These are phyloP conservation scores for Malaclemys terrapin DNA, from an alignment of 2,113 vertebrate genomes.

Conservation along the genomic window DNA sequence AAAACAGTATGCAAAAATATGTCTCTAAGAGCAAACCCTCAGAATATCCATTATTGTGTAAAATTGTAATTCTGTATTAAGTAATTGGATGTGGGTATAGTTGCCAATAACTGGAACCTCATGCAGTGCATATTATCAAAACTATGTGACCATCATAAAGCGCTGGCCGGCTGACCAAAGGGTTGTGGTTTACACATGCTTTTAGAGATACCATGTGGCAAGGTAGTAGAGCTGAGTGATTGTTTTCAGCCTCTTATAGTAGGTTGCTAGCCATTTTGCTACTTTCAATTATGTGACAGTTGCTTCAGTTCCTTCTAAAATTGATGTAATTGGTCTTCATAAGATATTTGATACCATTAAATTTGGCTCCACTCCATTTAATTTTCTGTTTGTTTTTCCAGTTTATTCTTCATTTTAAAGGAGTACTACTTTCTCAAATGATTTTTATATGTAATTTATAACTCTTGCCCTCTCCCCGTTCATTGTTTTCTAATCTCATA, in stretches of 20 bases:
- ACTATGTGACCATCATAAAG: conserved; percentile 29
- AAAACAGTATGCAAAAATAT: background rate
- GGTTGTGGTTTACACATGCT: conserved; percentile 43
- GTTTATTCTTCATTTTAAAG: background rate
- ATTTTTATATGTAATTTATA: background rate
- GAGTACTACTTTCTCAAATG: fast-evolving
- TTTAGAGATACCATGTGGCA: conserved; percentile 35
- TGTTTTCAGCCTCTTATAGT: conserved; percentile 56
- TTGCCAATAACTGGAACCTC: conserved; percentile 12
- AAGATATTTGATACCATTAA: conserved; percentile 48
- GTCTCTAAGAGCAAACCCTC: conserved; percentile 26
- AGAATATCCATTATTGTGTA: conserved; percentile 51
- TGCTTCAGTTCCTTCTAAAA: background rate
- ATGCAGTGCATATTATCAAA: conserved; percentile 8
- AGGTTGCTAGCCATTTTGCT: conserved; percentile 35
- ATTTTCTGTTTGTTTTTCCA: background rate
- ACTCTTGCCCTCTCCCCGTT: background rate
- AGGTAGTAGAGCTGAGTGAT: conserved; percentile 5
- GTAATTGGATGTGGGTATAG: conserved; percentile 39
- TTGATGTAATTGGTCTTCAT: conserved; percentile 29
- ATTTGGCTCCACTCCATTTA: background rate
- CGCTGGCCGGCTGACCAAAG: conserved; percentile 32
- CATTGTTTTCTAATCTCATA: background rate
- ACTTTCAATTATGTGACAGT: conserved; percentile 7
- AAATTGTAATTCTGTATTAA: conserved; percentile 47